These are phyloP conservation scores for Halotydeus destructor DNA, from an alignment of 1,140 invertebrate species.

Conservation along the genomic window DNA sequence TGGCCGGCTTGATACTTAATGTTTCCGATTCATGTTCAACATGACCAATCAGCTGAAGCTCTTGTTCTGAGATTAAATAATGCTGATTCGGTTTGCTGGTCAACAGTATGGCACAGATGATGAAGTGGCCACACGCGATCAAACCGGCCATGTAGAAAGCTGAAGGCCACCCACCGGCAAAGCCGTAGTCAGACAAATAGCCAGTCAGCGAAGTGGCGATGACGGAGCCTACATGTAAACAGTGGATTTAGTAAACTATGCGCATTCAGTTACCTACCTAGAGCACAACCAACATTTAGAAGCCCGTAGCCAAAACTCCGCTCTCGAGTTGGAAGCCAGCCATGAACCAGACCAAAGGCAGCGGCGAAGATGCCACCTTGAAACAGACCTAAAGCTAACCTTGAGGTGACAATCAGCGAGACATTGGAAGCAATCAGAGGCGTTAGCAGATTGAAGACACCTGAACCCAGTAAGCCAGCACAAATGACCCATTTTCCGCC, in stretches of 20 bases:
- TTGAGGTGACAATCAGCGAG: conserved; percentile 2
- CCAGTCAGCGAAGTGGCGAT: conserved; percentile 19
- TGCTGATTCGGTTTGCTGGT: conserved; percentile 54
- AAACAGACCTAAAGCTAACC: conserved; percentile 9
- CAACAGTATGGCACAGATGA: conserved; percentile 44
- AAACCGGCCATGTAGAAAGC: conserved; percentile 58
- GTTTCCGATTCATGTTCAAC: neutral
- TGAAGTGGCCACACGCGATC: conserved; percentile 37
- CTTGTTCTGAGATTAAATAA: conserved; percentile 43
- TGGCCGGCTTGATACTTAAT: too few species aligned
- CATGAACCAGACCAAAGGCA: conserved; percentile 22
- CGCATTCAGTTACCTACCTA: too few species aligned
- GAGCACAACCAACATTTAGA: conserved; percentile 51
- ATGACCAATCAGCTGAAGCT: too few species aligned
- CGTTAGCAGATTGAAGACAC: conserved; percentile 12
- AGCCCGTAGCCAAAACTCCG: conserved; percentile 41
- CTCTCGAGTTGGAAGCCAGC: conserved; percentile 17
- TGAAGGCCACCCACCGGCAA: conserved; percentile 52
- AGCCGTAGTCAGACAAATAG: conserved; percentile 22
- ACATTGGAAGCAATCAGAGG: conserved; percentile 8
- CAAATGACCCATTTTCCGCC: conserved; percentile 48
- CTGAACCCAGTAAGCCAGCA: conserved; percentile 6
- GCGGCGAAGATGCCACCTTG: conserved; percentile 22
- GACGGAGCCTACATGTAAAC: too few species aligned
- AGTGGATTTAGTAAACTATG: too few species aligned